Evolutionary conservation across 1,140 invertebrate species (phyloP), one percentile per base, ranked within the genome.

Genomic region (Hyles vespertilio): DNA sequence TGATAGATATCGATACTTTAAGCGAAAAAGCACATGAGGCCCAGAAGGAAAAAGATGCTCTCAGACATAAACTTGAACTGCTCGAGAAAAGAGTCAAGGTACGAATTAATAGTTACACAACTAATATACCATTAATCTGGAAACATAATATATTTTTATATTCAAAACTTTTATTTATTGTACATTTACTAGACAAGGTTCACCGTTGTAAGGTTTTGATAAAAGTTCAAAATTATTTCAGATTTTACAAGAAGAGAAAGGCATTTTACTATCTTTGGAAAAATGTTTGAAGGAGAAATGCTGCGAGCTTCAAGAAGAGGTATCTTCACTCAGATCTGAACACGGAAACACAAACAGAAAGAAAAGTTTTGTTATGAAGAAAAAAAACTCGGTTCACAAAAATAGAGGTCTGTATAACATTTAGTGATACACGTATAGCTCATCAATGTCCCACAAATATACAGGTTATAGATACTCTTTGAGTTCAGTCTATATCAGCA

Each of bases 181-280:
- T 22, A 22, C 22, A 22, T 22, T 22, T 22, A 22, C 22, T 22
- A 22, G 22, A 22, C 22, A 22, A 22, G 22, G 22, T 22, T 22
- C 22, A 22, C 22, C 22, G 22, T 22, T 22, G 22, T 22, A 22
- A 22, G 2, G 22, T 22, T 22, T 22, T 22, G 22, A 22, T 22
- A 22, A 22, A 32, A 1, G 4, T 51, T 9, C 3, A 22, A 51
- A 22, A 22, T 2, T 57, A 44, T 87, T 89, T 9, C 77, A 95
- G 92, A 94, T 95, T 74, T 79, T 95, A 34, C 93, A 95, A 89
- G 94, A 95, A 83, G 94, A 95, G 80, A 95, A 95, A 79, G 91
- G 93, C 9, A 92, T 94, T 61, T 80, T 95, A 36, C 89, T 94
- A 40, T 94, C 93, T 2, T 91, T 96, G 70, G 95, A 96, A 74